Evolutionary conservation across 2,113 vertebrate genomes (phyloP).

Genomic region (Ptychochromis oligacanthus): DNA sequence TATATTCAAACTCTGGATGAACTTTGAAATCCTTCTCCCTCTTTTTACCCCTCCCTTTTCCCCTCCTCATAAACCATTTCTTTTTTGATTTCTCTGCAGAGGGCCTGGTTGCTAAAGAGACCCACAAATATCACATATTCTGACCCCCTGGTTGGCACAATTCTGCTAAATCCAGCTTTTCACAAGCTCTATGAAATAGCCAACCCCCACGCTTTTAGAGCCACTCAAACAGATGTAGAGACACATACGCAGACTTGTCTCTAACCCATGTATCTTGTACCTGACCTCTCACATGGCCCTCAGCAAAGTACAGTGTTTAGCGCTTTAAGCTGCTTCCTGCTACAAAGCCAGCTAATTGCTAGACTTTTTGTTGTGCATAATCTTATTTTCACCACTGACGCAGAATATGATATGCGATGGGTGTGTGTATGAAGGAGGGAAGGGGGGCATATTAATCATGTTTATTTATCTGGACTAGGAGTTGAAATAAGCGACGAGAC

Average conservation of each 20-base stretch:
- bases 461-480: conserved; percentile 73
- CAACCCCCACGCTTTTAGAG: conserved; percentile 22
- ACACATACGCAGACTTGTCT: conserved; percentile 25
- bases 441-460: conserved; percentile 62
- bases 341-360: conserved; percentile 70
- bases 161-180: conserved; percentile 65
- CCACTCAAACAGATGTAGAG: conserved; percentile 16
- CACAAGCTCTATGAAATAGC: conserved; percentile 53
- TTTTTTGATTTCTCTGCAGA: conserved; percentile 52
- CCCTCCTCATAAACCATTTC: conserved; percentile 37
- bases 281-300: conserved; percentile 66
- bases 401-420: conserved; percentile 44
- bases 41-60: background rate
- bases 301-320: conserved; percentile 65
- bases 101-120: conserved; percentile 60
- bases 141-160: conserved; percentile 59
- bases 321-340: conserved; percentile 57
- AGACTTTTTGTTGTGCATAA: conserved; percentile 55
- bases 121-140: conserved; percentile 56
- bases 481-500: conserved; percentile 69
- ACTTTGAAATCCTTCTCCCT: conserved; percentile 43
- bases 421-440: conserved; percentile 28
- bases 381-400: conserved; percentile 53
- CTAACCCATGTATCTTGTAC: conserved; percentile 35
- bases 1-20: conserved; percentile 51